Base-by-base conservation (phyloP, 2,888 invertebrate genomes). In the Chaetoderma sp. region DNA sequence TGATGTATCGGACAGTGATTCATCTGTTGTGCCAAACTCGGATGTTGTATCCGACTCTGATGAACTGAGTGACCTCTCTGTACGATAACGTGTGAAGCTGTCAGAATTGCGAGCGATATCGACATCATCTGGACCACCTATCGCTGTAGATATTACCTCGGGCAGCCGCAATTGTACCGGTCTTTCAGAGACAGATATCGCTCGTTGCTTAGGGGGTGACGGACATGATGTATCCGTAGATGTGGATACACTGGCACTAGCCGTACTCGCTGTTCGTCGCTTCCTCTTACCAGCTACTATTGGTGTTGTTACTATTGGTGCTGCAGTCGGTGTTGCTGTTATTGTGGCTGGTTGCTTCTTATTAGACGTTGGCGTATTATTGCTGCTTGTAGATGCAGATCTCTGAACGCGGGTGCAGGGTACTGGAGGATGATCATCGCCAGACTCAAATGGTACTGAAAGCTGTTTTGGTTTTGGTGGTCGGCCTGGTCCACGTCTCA, bases 81-180 rank as follows among this genome's bases (percentile, higher is more conserved):
- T 73, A 28, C 89, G 77, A 70, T 89, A 89, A 32, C 86, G 84
- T 71, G 86, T 86, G 75, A 89, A 89, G 68, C 88, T 89, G 63
- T 88, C 88, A n/a, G n/a, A n/a, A n/a, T n/a, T n/a, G n/a, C n/a
- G n/a, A n/a, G 6, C 76, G 63, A 58, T 72, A 61, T 67, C 68
- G 49, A 65, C 65, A 25, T 39, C 39, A n/a, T n/a, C n/a, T n/a
- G n/a, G n/a, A n/a, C n/a, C n/a, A n/a, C n/a, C n/a, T n/a, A n/a
- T n/a, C n/a, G n/a, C n/a, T n/a, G n/a, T n/a, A n/a, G n/a, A n/a
- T n/a, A n/a, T n/a, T n/a, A n/a, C n/a, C n/a, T n/a, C n/a, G n/a
- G n/a, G n/a, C n/a, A n/a, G n/a, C n/a, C n/a, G n/a, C n/a, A n/a
- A n/a, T n/a, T n/a, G n/a, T n/a, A n/a, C n/a, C n/a, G n/a, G n/a